These are phyloP conservation scores for Pandemis heparana DNA, from an alignment of 2,888 invertebrate species.

Conservation along the genomic window DNA sequence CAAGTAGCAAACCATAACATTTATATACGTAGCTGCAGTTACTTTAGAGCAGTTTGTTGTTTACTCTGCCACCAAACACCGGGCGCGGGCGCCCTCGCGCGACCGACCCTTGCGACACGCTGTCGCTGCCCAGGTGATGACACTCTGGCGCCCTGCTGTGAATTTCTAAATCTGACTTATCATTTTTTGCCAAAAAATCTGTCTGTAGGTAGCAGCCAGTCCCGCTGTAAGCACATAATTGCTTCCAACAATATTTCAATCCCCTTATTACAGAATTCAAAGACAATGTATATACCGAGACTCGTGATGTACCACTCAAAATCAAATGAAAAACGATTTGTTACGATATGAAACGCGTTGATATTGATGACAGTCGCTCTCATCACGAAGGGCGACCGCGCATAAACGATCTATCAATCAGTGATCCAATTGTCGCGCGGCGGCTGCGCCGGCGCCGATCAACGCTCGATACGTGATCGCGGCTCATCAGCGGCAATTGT, in stretches of 20 bases:
- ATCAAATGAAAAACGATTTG: neutral
- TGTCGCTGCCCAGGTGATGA: neutral
- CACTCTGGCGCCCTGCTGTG: no score
- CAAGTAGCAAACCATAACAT: conserved; percentile 25
- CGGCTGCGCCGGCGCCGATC: conserved; percentile 12
- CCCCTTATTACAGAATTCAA: neutral
- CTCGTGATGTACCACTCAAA: neutral
- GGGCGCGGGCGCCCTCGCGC: neutral
- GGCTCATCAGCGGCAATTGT: conserved; percentile 1
- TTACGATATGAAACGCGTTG: neutral
- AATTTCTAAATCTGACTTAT: no score
- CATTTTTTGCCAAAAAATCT: no score
- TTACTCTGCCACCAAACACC: neutral
- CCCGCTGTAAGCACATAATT: no score
- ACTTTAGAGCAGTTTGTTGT: conserved; percentile 6
- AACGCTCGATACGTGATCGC: neutral
- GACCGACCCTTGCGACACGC: neutral
- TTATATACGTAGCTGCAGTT: conserved; percentile 31
- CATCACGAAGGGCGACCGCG: conserved; percentile 17
- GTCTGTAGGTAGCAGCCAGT: no score
- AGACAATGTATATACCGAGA: no score
- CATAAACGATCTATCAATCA: conserved; percentile 31
- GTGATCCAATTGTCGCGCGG: conserved; percentile 16
- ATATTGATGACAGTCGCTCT: conserved; percentile 28
- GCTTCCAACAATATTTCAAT: no score